A percentile compares a stretch with the other conserved stretches of the same genome.
These are phyloP conservation scores for Seriola dumerili DNA, from an alignment of 2,113 vertebrate genomes.

Conservation along the genomic window DNA sequence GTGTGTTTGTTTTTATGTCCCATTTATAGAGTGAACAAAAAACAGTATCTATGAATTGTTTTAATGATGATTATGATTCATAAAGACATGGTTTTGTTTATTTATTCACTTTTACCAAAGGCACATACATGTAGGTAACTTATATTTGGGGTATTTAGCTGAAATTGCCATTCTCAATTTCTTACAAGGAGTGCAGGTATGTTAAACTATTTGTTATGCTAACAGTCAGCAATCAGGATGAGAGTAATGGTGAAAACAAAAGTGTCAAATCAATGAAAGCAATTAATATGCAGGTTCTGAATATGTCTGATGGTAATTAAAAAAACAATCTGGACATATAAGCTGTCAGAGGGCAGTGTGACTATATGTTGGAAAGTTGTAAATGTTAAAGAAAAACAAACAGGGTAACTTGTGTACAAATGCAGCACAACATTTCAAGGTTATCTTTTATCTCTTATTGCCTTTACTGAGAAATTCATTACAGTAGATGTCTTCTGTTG, in stretches of 20 bases:
- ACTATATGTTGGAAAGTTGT: not conserved
- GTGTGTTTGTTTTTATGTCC: too few species aligned
- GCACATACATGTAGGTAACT: not conserved
- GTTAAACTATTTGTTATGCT: not conserved
- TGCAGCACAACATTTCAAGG: not conserved
- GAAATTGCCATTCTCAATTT: not conserved
- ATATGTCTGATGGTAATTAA: not conserved
- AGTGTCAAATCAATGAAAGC: not conserved
- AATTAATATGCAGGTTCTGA: not conserved
- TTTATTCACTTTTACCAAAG: not conserved
- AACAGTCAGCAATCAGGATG: not conserved
- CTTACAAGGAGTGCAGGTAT: not conserved
- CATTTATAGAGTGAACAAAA: too few species aligned
- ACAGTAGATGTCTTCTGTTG: conserved; percentile 10
- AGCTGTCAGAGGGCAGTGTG: too few species aligned
- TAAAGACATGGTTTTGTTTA: not conserved
- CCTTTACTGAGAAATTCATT: not conserved
- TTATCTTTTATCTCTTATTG: not conserved
- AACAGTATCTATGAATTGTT: too few species aligned
- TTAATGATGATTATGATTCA: too few species aligned
- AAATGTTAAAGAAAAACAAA: not conserved
- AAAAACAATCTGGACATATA: too few species aligned
- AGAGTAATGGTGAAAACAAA: not conserved
- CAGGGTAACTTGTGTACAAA: not conserved
- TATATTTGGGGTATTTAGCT: not conserved